These are phyloP conservation scores for Ornithorhynchus anatinus DNA, from an alignment of 2,113 vertebrate genomes.

Conservation along the genomic window DNA sequence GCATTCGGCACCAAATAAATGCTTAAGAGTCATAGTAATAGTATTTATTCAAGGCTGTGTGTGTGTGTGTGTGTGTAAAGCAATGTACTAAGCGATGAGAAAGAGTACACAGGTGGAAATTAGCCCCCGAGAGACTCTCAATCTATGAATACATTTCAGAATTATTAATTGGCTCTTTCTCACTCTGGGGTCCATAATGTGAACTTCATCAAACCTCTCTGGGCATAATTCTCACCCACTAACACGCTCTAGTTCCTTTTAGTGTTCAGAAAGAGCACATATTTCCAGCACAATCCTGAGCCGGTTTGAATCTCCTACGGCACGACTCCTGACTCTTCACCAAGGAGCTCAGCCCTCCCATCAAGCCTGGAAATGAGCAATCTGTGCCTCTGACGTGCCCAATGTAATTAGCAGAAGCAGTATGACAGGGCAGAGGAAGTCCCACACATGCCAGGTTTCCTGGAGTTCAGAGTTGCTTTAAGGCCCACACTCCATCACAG, in stretches of 20 bases:
- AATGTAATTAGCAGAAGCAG: constrained; percentile 41
- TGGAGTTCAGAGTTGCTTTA: background rate
- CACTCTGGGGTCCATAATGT: no score
- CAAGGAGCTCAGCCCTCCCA: constrained; percentile 56
- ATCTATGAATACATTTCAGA: no score
- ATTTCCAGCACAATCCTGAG: constrained; percentile 55
- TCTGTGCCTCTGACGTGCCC: constrained; percentile 48
- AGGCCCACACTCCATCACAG: background rate
- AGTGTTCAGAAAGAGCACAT: constrained; percentile 60
- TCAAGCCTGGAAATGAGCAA: constrained; percentile 47
- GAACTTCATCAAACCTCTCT: background rate
- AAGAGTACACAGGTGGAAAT: no score
- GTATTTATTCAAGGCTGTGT: no score
- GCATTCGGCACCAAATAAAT: no score
- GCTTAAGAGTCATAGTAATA: no score
- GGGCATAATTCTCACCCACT: background rate
- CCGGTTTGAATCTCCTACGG: constrained; percentile 64
- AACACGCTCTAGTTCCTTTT: constrained; percentile 31
- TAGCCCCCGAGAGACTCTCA: no score
- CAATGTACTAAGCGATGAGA: no score
- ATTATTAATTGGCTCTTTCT: no score
- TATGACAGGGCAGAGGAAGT: constrained; percentile 2
- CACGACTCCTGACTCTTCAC: constrained; percentile 50
- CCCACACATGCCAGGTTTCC: background rate
- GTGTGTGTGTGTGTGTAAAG: no score